phyloP scores from a whole-genome alignment of 2,113 vertebrate species.

The Cariama cristata region DNA sequence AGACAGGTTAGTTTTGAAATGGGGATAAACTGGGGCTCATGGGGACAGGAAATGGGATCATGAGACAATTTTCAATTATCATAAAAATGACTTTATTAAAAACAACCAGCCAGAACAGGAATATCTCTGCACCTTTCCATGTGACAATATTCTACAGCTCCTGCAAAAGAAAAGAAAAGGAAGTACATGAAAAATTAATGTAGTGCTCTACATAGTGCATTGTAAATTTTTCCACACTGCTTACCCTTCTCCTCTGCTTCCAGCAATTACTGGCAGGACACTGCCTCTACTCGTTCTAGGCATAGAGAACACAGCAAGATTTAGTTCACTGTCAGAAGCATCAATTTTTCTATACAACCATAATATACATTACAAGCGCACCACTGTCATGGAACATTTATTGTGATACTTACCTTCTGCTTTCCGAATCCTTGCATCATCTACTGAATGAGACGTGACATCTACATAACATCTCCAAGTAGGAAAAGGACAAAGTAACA shows the following conservation, averaged over 20 bases:
- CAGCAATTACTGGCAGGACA: conserved; percentile 18
- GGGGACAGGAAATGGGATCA: not conserved
- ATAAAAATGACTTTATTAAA: conserved; percentile 23
- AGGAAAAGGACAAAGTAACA: not conserved
- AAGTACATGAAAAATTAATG: not conserved
- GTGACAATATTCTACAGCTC: not conserved
- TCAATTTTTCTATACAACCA: not conserved
- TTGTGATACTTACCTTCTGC: conserved; percentile 9
- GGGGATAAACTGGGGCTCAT: not conserved
- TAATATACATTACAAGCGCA: not conserved
- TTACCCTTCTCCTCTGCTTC: conserved; percentile 47
- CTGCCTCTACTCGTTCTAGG: conserved; percentile 22
- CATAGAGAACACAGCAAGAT: conserved; percentile 47
- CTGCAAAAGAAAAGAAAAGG: conserved; percentile 57
- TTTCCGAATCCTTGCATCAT: not conserved
- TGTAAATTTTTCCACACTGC: not conserved
- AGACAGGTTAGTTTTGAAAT: not conserved
- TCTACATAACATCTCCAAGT: not conserved
- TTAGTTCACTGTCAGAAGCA: conserved; percentile 32
- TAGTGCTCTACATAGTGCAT: fast-evolving
- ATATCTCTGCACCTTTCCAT: not conserved
- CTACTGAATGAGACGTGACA: not conserved
- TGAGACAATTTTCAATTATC: not conserved
- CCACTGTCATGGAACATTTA: not conserved
- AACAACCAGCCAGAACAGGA: not conserved